Evolutionary conservation across 2,113 vertebrate genomes (phyloP).

Genomic region (Sialia sialis): DNA sequence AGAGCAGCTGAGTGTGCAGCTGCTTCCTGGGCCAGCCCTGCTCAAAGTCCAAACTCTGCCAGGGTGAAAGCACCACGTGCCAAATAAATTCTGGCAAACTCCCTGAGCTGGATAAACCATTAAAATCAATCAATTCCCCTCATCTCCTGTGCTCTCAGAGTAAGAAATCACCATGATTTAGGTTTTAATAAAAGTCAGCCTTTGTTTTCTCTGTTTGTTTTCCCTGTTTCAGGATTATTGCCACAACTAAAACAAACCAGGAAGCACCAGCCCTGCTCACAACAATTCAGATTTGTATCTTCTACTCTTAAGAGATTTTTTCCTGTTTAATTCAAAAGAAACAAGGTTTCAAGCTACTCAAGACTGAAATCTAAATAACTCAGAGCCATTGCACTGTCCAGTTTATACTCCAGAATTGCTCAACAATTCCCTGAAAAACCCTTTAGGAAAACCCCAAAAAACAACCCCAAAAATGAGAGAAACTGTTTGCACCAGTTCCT

Average conservation of each 20-base stretch:
- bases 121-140: background rate
- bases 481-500: fast-evolving
- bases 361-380: background rate
- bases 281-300: background rate
- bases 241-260: background rate
- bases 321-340: background rate
- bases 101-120: background rate
- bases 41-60: background rate
- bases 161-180: background rate
- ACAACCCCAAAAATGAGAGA: fast-evolving
- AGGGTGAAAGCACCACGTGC: background rate
- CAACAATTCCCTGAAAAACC: background rate
- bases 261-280: background rate
- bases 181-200: background rate
- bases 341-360: background rate
- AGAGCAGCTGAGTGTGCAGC: background rate
- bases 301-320: background rate
- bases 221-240: background rate
- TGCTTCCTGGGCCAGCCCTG: background rate
- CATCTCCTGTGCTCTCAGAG: background rate
- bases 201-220: background rate
- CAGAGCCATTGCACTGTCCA: background rate
- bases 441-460: background rate
- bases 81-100: background rate
- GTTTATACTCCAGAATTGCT: background rate